These are phyloP conservation scores for Parasteatoda tepidariorum DNA, from an alignment of 1,140 invertebrate species.

Conservation along the genomic window DNA sequence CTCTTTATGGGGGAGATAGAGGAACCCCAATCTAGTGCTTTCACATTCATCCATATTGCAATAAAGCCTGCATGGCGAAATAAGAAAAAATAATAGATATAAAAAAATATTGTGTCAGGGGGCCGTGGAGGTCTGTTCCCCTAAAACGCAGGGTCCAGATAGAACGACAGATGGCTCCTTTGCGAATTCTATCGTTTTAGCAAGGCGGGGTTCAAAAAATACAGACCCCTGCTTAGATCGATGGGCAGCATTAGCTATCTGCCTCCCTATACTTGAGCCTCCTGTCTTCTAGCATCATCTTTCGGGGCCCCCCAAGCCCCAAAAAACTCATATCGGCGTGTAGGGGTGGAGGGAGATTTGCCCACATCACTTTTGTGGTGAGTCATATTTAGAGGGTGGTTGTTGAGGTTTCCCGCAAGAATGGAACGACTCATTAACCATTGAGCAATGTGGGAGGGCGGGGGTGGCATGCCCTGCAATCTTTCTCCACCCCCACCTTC, in stretches of 20 bases:
- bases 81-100: slow-evolving; percentile 10
- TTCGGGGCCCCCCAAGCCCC: slow-evolving; percentile 7
- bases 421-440: slow-evolving; percentile 56
- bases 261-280: slow-evolving; percentile 4
- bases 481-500: not conserved
- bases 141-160: slow-evolving; percentile 19
- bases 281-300: slow-evolving; percentile 51
- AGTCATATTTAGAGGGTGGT: slow-evolving; percentile 39
- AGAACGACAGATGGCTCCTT: slow-evolving; percentile 55
- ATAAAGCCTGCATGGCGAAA: slow-evolving; percentile 26
- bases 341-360: slow-evolving; percentile 16
- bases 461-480: not conserved
- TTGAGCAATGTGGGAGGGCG: slow-evolving; percentile 1
- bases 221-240: slow-evolving; percentile 51
- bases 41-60: slow-evolving; percentile 55
- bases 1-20: not conserved
- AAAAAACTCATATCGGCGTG: slow-evolving; percentile 56
- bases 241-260: slow-evolving; percentile 54
- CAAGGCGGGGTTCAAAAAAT: slow-evolving; percentile 47
- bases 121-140: not conserved
- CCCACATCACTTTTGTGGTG: slow-evolving; percentile 55
- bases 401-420: slow-evolving; percentile 57
- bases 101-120: not conserved
- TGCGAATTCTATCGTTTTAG: slow-evolving; percentile 40
- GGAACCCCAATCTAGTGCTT: not conserved